phyloP scores from a whole-genome alignment of 2,797 vertebrate species.

The Meriones psammophilus region DNA sequence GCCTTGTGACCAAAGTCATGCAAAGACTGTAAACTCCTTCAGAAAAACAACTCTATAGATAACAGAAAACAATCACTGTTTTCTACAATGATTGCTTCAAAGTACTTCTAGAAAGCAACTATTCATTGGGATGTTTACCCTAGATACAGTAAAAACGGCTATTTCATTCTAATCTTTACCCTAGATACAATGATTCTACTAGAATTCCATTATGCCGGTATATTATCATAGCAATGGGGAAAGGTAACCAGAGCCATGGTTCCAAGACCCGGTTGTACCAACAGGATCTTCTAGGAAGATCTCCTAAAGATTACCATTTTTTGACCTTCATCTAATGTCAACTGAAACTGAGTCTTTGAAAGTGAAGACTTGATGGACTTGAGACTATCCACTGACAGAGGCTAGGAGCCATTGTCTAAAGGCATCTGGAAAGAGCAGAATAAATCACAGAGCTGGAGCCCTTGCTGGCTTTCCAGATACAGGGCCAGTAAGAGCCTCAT shows the following conservation, averaged over 20 bases:
- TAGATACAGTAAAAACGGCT: not conserved
- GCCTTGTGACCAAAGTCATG: not conserved
- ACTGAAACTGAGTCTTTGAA: slow-evolving; percentile 7
- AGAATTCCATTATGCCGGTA: not conserved
- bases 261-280: not conserved
- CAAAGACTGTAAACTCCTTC: not conserved
- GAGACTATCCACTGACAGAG: not conserved
- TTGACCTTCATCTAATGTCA: slow-evolving; percentile 2
- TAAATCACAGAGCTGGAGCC: not conserved
- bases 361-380: slow-evolving; percentile 4
- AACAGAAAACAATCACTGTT: not conserved
- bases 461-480: not conserved
- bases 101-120: not conserved
- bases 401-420: not conserved
- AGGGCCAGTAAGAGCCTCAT: not conserved
- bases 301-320: not conserved
- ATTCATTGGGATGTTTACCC: not conserved
- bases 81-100: not conserved
- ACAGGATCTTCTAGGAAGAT: not conserved
- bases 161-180: not conserved
- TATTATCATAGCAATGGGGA: not conserved
- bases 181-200: not conserved
- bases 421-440: slow-evolving; percentile 19
- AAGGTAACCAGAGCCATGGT: not conserved
- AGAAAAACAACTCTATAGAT: not conserved